phyloP scores from a whole-genome alignment of 2,888 invertebrate genomes.

The Napeogenes sylphis region DNA sequence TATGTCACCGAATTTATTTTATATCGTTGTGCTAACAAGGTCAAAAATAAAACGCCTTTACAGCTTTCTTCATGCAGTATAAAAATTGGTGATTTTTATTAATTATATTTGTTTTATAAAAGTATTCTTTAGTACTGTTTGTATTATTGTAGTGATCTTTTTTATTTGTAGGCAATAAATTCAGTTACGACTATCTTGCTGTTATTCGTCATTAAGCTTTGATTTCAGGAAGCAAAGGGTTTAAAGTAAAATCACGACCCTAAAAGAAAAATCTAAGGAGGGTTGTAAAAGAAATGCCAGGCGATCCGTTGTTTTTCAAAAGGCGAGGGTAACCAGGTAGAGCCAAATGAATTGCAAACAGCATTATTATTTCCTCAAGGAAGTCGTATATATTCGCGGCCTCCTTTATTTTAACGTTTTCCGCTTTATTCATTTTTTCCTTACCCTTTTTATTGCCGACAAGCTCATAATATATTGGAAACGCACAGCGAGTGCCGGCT shows the following conservation, averaged over 20 bases:
- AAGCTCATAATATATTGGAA: constrained; percentile 75
- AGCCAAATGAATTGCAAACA: constrained; percentile 79
- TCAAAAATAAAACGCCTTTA: too few relatives aligned
- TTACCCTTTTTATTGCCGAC: constrained; percentile 76
- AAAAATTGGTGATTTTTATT: too few relatives aligned
- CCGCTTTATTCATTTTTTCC: constrained; percentile 71
- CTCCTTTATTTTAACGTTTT: constrained; percentile 75
- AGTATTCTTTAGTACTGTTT: too few relatives aligned
- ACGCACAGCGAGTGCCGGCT: constrained; percentile 67
- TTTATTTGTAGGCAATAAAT: constrained; percentile 23
- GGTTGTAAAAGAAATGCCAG: constrained; percentile 58
- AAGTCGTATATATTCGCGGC: constrained; percentile 77
- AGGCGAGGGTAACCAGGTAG: constrained; percentile 73
- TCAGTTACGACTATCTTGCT: constrained; percentile 43
- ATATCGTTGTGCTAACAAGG: too few relatives aligned
- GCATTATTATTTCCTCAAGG: constrained; percentile 78
- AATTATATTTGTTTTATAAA: too few relatives aligned
- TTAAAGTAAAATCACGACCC: constrained; percentile 65
- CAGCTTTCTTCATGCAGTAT: too few relatives aligned
- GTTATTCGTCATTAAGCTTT: constrained; percentile 58
- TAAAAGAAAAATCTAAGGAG: constrained; percentile 63
- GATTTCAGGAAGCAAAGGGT: constrained; percentile 70
- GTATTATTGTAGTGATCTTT: neutral
- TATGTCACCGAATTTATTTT: too few relatives aligned
- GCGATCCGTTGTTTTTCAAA: constrained; percentile 65